Percentiles rank a stretch among this genome's conserved stretches.
Evolutionary conservation across 2,888 invertebrate genomes (phyloP).

Genomic region (Harpalus rubripes): DNA sequence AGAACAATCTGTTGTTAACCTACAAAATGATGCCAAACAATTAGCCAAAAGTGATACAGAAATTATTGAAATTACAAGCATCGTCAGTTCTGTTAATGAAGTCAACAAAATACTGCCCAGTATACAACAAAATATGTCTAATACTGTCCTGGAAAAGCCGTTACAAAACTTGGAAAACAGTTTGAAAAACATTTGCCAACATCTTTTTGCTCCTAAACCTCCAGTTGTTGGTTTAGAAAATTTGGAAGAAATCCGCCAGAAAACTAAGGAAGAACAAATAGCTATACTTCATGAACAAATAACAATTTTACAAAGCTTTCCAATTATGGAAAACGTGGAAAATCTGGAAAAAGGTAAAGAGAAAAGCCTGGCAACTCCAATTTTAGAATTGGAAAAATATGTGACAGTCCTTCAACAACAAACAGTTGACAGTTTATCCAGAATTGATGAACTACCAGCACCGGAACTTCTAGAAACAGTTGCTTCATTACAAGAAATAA

Average conservation of each 20-base stretch:
- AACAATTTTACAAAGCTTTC: constrained; percentile 47
- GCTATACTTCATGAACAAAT: constrained; percentile 65
- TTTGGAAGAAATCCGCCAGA: constrained; percentile 66
- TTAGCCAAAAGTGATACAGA: constrained; percentile 66
- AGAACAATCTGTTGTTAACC: constrained; percentile 72
- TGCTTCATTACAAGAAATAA: constrained; percentile 55
- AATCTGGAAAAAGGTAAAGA: constrained; percentile 64
- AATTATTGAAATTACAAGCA: constrained; percentile 67
- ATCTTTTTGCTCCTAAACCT: constrained; percentile 65
- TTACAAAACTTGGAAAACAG: constrained; percentile 69
- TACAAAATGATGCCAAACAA: constrained; percentile 72
- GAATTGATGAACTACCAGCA: constrained; percentile 54
- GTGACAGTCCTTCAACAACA: constrained; percentile 64
- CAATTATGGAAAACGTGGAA: constrained; percentile 42
- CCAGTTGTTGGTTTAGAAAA: constrained; percentile 68
- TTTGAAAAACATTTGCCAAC: constrained; percentile 67
- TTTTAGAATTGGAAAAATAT: constrained; percentile 68
- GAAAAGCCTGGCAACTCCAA: constrained; percentile 67
- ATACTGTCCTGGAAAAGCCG: constrained; percentile 55
- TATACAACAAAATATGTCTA: constrained; percentile 45
- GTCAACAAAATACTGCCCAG: constrained; percentile 59
- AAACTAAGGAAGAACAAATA: constrained; percentile 60
- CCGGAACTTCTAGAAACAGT: constrained; percentile 56
- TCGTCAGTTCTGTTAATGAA: constrained; percentile 65
- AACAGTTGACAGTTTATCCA: constrained; percentile 35